Conservation (phyloP, 2,888 invertebrate genomes). For the Geophilus truncorum region DNA sequence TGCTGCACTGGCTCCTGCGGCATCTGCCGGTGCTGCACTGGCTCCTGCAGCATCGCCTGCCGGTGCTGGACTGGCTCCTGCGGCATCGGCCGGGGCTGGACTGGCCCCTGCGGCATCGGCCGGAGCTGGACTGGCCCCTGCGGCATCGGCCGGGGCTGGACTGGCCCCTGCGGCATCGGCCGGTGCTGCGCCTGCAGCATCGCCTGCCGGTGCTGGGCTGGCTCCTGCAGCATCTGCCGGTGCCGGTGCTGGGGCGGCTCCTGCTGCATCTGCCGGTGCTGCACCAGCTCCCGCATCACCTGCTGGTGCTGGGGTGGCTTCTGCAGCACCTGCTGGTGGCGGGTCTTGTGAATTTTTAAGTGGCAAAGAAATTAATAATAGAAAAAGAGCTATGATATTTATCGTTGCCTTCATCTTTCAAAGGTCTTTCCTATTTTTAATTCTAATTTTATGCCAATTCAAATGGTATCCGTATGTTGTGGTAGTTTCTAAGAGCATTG, state of each 20-base stretch:
- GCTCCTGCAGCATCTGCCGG: constrained; percentile 1
- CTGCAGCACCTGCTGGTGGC: constrained; percentile 29
- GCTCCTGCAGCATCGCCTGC: constrained; percentile 35
- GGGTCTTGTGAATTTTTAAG: background rate
- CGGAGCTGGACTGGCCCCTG: constrained; percentile 40
- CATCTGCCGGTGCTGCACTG: constrained; percentile 39
- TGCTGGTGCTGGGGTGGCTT: constrained; percentile 31
- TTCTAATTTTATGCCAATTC: background rate
- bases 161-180: background rate
- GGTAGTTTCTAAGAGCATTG: background rate
- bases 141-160: background rate
- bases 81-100: constrained; percentile 28
- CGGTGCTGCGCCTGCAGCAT: constrained; percentile 3
- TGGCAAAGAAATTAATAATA: background rate
- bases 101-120: constrained; percentile 48
- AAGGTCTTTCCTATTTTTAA: background rate
- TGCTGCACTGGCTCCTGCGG: constrained; percentile 36
- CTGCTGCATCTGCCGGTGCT: background rate
- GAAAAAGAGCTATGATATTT: background rate
- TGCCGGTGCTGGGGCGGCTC: constrained; percentile 28
- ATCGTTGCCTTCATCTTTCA: constrained; percentile 64
- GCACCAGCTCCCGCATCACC: constrained; percentile 29
- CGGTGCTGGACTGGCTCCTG: constrained; percentile 34
- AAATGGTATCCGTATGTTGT: background rate
- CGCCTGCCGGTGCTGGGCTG: constrained; percentile 18